These are phyloP conservation scores for Corticium candelabrum DNA, from an alignment of 37 sponge, comb jelly and placozoan genomes.

Conservation along the genomic window DNA sequence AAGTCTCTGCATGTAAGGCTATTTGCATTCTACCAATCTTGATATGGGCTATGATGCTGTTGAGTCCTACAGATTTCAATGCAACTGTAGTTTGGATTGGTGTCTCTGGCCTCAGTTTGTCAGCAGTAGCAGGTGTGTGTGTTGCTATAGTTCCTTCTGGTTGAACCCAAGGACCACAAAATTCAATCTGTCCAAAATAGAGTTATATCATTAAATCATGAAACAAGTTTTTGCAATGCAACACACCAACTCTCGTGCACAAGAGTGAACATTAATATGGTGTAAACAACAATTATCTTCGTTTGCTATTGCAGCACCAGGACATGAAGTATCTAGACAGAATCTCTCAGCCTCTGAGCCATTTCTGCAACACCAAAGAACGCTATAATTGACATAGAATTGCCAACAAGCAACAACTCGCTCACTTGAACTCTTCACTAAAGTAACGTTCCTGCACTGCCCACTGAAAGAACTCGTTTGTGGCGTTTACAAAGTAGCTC, in stretches of 20 bases:
- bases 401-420: not conserved
- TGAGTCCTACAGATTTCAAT: constrained; percentile 20
- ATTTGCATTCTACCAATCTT: constrained; percentile 60
- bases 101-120: constrained; percentile 18
- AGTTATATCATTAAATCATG: too few relatives aligned
- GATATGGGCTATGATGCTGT: constrained; percentile 65
- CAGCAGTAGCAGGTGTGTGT: constrained; percentile 48
- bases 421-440: not conserved
- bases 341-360: constrained; percentile 1
- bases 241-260: constrained; percentile 24
- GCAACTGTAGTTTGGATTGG: constrained; percentile 8
- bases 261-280: constrained; percentile 74
- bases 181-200: constrained; percentile 13
- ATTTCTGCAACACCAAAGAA: not conserved
- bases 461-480: not conserved
- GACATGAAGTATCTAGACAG: constrained; percentile 9
- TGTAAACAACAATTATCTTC: constrained; percentile 52
- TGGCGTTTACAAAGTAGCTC: not conserved
- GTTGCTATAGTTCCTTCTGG: constrained; percentile 43
- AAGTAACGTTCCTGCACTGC: not conserved
- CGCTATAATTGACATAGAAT: not conserved
- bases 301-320: not conserved
- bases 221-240: not conserved
- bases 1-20: constrained; percentile 38
- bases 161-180: constrained; percentile 85